These are phyloP conservation scores for Triplophysa yarkandensis DNA, from an alignment of 2,797 vertebrate species.

Conservation along the genomic window DNA sequence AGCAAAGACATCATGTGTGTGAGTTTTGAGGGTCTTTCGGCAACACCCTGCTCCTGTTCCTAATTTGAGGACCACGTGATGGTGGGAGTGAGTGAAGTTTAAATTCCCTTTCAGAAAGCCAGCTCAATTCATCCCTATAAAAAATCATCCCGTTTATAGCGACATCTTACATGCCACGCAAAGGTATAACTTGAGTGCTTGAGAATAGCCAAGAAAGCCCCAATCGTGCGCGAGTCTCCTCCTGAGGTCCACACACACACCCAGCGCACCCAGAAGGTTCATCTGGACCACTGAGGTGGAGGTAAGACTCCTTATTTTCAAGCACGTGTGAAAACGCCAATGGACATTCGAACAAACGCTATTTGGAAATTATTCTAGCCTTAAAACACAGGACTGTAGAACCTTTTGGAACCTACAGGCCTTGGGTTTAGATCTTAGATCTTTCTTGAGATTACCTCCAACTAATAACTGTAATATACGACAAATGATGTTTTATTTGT, in stretches of 20 bases:
- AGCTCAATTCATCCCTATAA: constrained; percentile 74
- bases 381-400: background rate
- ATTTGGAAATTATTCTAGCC: constrained; percentile 1
- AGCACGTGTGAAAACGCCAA: constrained; percentile 40
- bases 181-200: constrained; percentile 59
- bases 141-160: constrained; percentile 72
- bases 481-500: background rate
- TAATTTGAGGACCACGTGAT: constrained; percentile 83
- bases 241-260: constrained; percentile 58
- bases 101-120: constrained; percentile 80
- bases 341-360: background rate
- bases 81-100: constrained; percentile 83
- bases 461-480: background rate
- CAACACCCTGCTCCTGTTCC: constrained; percentile 70
- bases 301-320: constrained; percentile 67
- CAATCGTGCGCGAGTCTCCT: constrained; percentile 45
- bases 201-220: constrained; percentile 53
- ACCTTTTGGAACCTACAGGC: constrained; percentile 25
- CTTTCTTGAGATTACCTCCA: constrained; percentile 5
- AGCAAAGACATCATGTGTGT: constrained; percentile 7
- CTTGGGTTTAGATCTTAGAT: constrained; percentile 15
- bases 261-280: constrained; percentile 34
- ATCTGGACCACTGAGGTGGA: constrained; percentile 52
- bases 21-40: constrained; percentile 29
- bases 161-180: constrained; percentile 63